Evolutionary conservation across 2,797 vertebrate genomes (phyloP).

Genomic region (Sebastes miniatus): DNA sequence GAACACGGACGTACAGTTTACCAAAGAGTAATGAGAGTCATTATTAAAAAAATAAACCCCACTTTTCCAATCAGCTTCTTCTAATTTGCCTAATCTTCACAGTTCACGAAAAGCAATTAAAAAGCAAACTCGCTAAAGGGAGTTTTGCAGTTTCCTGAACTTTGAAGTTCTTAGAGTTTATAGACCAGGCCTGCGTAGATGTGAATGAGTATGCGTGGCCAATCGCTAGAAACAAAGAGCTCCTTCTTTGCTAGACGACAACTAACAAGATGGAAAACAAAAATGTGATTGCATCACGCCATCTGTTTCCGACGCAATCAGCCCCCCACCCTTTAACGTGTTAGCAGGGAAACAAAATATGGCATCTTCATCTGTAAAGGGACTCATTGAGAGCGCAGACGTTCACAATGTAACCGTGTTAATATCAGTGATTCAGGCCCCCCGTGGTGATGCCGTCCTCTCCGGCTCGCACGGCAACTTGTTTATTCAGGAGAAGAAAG

Average conservation of each 20-base stretch:
- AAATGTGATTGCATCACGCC: not conserved
- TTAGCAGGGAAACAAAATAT: not conserved
- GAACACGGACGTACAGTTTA: not conserved
- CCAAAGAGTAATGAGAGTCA: not conserved
- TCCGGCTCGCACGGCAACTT: not conserved
- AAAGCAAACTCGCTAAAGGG: not conserved
- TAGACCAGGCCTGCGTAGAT: not conserved
- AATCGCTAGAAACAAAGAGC: not conserved
- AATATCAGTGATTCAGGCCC: constrained; percentile 13
- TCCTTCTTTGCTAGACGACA: not conserved
- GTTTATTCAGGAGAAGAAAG: constrained; percentile 51
- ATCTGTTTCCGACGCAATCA: not conserved
- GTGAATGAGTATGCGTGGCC: not conserved
- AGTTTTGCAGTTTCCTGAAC: not conserved
- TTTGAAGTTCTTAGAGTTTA: not conserved
- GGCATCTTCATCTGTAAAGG: not conserved
- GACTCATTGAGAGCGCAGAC: not conserved
- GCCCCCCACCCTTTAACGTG: not conserved
- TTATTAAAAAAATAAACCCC: not conserved
- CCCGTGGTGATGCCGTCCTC: constrained; percentile 15
- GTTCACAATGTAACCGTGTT: not conserved
- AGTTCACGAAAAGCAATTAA: not conserved
- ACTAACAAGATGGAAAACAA: not conserved
- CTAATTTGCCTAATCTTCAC: not conserved
- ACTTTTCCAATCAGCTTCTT: not conserved